Percentiles rank a stretch among this genome's conserved stretches.
These are phyloP conservation scores for Silurus aristotelis DNA, from an alignment of 2,797 vertebrate genomes.

Conservation along the genomic window DNA sequence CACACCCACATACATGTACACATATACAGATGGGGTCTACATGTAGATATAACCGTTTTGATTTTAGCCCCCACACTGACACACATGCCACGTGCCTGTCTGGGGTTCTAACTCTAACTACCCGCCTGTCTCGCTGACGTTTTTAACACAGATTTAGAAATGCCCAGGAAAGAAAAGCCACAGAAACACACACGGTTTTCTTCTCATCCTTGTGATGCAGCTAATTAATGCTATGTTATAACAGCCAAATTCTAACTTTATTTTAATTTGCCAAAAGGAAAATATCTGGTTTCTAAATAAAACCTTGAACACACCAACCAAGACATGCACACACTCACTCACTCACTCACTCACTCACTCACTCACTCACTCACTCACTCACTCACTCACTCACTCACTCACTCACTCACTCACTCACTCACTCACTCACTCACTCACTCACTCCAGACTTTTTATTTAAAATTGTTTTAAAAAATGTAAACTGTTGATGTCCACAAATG, in stretches of 20 bases:
- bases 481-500: no score
- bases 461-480: no score
- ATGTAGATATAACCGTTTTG: conserved; percentile 33
- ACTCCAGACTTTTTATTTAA: no score
- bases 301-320: not conserved
- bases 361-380: no score
- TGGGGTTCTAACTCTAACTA: conserved; percentile 18
- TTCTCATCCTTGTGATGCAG: not conserved
- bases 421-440: no score
- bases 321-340: no score
- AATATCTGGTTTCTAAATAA: not conserved
- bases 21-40: conserved; percentile 6
- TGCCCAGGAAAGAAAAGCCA: conserved; percentile 12
- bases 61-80: conserved; percentile 24
- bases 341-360: no score
- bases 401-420: no score
- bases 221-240: conserved; percentile 6
- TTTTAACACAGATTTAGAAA: conserved; percentile 33
- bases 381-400: no score
- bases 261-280: not conserved
- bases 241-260: not conserved
- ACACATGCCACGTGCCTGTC: conserved; percentile 19
- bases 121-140: conserved; percentile 10
- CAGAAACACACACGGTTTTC: conserved; percentile 3
- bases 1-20: not conserved